Evolutionary conservation across 2,888 invertebrate species (phyloP), one percentile per base, ranked within the genome.

Genomic region (Pecten maximus): DNA sequence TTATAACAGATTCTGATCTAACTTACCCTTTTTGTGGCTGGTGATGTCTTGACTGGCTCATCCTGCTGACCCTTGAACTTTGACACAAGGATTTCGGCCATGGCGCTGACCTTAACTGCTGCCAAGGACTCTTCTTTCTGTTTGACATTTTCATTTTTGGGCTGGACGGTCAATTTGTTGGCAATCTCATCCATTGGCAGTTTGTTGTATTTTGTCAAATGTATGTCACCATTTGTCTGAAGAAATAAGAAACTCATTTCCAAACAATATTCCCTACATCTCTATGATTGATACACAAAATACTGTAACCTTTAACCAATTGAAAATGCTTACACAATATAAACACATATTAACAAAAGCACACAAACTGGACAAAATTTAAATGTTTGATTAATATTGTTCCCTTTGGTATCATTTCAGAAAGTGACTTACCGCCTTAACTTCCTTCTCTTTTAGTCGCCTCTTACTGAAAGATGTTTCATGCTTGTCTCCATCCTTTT

Each of bases 161-260:
- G 54, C 39, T 91, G 89, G 15, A 93, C 91, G 39, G 93, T 94
- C 39, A 96, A 92, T 88, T 93, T 93, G 89, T 94, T 95, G 87
- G 95, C 94, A n/a, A 96, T 95, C 92, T 95, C 95, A 40, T 94
- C 95, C 95, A 96, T 95, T 3, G 95, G 96, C n/a, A 96, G 93
- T 90, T 95, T 96, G 91, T 91, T 95, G 88, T 93, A 95, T 88
- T 94, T 92, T 0, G 93, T 94, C 87, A 95, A 92, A 54, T 94
- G 93, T 15, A 95, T 94, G 86, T 94, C 92, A 40, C 93, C 93
- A 92, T 94, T 74, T 28, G 74, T 94, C 93, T 94, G 89, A 35
- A 86, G 54, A 74, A 88, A 48, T 54, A 0, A 23, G n/a, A 19
- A 15, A n/a, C 23, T 54, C 2, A 54, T 54, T 54, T 15, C 16